These are phyloP conservation scores for Pemphredon lugubris DNA, from an alignment of 2,888 invertebrate genomes.

Conservation along the genomic window DNA sequence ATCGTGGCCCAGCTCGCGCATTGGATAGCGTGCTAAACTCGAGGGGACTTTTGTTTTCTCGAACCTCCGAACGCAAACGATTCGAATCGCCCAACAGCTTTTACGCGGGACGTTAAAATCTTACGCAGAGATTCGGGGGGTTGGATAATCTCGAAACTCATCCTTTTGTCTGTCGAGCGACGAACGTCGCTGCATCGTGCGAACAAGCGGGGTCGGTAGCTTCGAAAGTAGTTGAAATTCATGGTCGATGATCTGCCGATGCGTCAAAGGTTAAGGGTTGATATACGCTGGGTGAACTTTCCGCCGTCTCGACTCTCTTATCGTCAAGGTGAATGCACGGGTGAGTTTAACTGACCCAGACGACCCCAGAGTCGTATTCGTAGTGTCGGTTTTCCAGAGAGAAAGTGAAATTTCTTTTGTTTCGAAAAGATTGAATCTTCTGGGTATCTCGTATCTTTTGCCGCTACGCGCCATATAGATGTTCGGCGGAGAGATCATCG, in stretches of 20 bases:
- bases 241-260: constrained; percentile 20
- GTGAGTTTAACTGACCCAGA: constrained; percentile 29
- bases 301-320: constrained; percentile 35
- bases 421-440: too few relatives aligned
- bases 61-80: background rate
- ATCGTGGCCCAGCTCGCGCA: constrained; percentile 30
- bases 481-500: too few relatives aligned
- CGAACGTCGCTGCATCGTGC: too few relatives aligned
- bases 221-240: constrained; percentile 14
- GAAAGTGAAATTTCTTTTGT: too few relatives aligned
- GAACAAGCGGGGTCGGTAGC: background rate
- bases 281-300: constrained; percentile 38
- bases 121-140: background rate
- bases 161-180: too few relatives aligned
- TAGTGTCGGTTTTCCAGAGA: too few relatives aligned
- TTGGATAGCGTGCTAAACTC: constrained; percentile 20
- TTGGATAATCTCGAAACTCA: background rate
- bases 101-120: background rate
- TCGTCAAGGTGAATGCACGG: constrained; percentile 46
- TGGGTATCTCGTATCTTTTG: too few relatives aligned
- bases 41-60: background rate
- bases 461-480: too few relatives aligned
- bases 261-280: constrained; percentile 52
- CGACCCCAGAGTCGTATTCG: too few relatives aligned
- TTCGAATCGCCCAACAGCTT: background rate